Base-by-base conservation (phyloP, 2,797 vertebrate genomes). In the Poecilia wingei region DNA sequence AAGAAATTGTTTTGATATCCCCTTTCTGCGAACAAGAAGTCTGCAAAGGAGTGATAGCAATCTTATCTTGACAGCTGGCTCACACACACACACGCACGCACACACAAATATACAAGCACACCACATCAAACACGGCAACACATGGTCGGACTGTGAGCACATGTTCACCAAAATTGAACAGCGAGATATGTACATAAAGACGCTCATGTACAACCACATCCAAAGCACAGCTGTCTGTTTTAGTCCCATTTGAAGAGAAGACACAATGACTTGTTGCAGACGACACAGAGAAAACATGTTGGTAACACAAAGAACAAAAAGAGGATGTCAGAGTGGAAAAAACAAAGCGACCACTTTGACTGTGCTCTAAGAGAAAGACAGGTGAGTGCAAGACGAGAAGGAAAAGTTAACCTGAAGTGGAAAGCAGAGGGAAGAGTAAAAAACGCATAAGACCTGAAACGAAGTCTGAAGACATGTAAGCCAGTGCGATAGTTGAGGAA, bases 21-120 rank as follows among this genome's bases (percentile, higher is more conserved):
- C 74, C 82, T 89, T 93, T 91, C 89, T 88, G 86, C 82, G 39
- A 80, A 74, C 77, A 55, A 87, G 41, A 72, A 64, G 72, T 74
- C 59, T 79, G 79, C 81, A 76, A 84, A 90, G 69, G 75, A 70
- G 71, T 53, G 72, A 70, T 77, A 85, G 66, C 77, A 66, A 84
- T 82, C 77, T 87, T 85, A 78, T 82, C 82, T 83, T 28, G 71
- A 77, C 87, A 86, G 83, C 78, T 86, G 85, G 78, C 70, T 87
- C 72, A 80, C 83, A 10, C 53, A 83, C n/a, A 81, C 68, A 81
- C 72, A 7, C 6, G 1, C 41, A 71, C 41, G 66, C 36, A 80
- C 59, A 45, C 39, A 46, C 31, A 78, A 68, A 78, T 76, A 82
- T 41, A 73, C 22, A 81, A 79, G 80, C 59, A 78, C 77, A 80